Percentiles rank a stretch among this genome's conserved stretches.
Conservation (phyloP, 2,113 vertebrate genomes). For the Terrapene triunguis region DNA sequence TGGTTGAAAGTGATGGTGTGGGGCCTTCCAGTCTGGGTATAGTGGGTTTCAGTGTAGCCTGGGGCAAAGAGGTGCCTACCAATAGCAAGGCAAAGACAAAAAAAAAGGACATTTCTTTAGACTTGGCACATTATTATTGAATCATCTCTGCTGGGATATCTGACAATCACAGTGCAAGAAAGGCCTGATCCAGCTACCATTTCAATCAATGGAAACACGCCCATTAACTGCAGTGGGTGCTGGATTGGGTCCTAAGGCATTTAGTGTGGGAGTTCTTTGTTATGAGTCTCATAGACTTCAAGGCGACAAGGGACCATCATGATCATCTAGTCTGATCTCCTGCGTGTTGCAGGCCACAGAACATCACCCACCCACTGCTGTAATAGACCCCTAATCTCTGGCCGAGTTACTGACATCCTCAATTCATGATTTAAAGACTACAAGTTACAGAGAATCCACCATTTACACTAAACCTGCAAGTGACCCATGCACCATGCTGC, state of each 20-base stretch:
- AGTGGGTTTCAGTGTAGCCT: constrained; percentile 92
- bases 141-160: neutral
- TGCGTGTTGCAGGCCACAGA: neutral
- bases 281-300: neutral
- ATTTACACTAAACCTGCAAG: neutral
- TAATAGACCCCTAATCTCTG: neutral
- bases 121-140: neutral
- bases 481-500: neutral
- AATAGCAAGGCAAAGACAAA: constrained; percentile 15
- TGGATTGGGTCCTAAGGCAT: neutral
- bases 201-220: neutral
- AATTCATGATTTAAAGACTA: neutral
- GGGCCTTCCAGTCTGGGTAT: constrained; percentile 81
- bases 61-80: constrained; percentile 90
- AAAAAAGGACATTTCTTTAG: neutral
- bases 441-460: neutral
- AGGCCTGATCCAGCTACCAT: neutral
- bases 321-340: neutral
- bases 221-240: neutral
- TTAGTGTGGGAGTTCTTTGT: neutral
- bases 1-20: constrained; percentile 77
- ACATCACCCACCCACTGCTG: neutral
- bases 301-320: neutral
- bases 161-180: neutral
- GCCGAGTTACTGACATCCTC: neutral